Conservation (phyloP, 2,797 vertebrate genomes). For the Limnodromus scolopaceus region DNA sequence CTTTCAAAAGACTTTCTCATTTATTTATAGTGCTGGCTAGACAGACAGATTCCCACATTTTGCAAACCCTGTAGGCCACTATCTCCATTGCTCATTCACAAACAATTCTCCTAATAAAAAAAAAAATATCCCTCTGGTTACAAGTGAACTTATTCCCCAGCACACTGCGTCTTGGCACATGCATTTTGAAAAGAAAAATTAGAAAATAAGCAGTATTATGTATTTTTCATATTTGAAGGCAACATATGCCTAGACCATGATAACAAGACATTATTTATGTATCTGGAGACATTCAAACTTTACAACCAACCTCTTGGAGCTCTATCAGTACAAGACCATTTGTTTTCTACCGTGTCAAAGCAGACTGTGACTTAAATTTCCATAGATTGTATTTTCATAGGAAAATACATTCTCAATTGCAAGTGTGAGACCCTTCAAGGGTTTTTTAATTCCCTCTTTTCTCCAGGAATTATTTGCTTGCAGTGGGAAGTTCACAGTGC, state of each 20-base stretch:
- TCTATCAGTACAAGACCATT: background rate
- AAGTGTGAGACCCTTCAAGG: background rate
- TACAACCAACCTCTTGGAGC: background rate
- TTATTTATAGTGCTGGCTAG: constrained; percentile 44
- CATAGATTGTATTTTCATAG: background rate
- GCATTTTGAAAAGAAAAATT: background rate
- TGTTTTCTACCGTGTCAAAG: background rate
- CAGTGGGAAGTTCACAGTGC: background rate
- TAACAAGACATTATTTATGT: background rate
- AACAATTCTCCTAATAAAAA: constrained; percentile 55
- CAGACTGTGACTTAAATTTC: background rate
- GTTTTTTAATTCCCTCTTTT: background rate
- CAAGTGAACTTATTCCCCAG: constrained; percentile 51
- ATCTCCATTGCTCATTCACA: constrained; percentile 48
- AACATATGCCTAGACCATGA: background rate
- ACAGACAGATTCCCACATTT: constrained; percentile 33
- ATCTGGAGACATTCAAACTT: background rate
- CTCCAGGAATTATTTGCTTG: background rate
- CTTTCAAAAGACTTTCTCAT: constrained; percentile 2
- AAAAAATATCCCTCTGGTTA: constrained; percentile 12
- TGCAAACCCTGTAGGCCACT: background rate
- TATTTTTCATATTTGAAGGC: background rate
- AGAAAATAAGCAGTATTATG: background rate
- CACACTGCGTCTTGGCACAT: background rate
- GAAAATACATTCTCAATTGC: background rate